phyloP scores from a whole-genome alignment of 2,113 vertebrate species.

The Paraplagusia blochii region DNA sequence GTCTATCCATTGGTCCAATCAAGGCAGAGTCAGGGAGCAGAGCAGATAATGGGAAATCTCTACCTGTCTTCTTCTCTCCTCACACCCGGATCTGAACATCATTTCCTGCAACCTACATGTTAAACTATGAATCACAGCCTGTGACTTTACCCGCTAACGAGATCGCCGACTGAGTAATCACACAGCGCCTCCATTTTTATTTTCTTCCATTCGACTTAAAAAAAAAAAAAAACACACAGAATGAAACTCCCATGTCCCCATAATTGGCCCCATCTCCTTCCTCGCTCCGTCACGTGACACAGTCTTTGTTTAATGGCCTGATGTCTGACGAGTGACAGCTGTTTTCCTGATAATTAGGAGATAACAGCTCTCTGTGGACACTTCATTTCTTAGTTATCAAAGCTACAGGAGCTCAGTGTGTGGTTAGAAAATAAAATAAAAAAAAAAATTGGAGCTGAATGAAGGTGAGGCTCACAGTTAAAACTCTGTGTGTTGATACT shows the following conservation, averaged over 20 bases:
- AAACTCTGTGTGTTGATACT: no score
- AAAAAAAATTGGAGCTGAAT: conserved; percentile 2
- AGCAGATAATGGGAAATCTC: conserved; percentile 27
- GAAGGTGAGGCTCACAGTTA: not conserved
- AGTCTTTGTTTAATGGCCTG: conserved; percentile 24
- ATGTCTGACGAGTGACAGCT: conserved; percentile 43
- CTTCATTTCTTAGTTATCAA: conserved; percentile 46
- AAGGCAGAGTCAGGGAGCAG: conserved; percentile 11
- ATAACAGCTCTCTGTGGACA: conserved; percentile 38
- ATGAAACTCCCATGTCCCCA: not conserved
- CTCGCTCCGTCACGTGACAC: conserved; percentile 17
- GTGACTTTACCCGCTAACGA: not conserved
- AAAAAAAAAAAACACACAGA: no score
- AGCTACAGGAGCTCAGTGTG: conserved; percentile 33
- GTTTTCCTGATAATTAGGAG: conserved; percentile 55
- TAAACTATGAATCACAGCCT: no score
- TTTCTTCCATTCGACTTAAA: not conserved
- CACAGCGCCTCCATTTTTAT: not conserved
- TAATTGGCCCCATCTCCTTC: not conserved
- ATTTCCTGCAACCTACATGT: no score
- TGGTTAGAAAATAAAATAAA: no score
- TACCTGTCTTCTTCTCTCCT: not conserved
- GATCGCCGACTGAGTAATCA: not conserved
- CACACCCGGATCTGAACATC: not conserved
- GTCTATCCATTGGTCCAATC: conserved; percentile 35